These are phyloP conservation scores for Naso thynnoides DNA, from an alignment of 2,797 vertebrate genomes.

Conservation along the genomic window DNA sequence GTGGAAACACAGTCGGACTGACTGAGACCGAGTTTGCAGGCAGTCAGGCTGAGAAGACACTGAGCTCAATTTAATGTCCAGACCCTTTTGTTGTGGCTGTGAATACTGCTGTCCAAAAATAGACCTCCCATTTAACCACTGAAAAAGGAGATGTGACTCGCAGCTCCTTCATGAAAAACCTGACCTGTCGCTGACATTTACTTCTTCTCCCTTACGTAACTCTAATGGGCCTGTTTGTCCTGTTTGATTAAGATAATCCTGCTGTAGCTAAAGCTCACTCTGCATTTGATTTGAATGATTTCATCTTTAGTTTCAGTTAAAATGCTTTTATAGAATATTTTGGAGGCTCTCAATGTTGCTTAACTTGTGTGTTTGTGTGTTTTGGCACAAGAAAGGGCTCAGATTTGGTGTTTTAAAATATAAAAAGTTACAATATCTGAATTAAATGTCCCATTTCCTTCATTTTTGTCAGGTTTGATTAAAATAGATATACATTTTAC, in stretches of 20 bases:
- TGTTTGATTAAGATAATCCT: slow-evolving; percentile 54
- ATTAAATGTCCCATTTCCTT: neutral
- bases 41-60: slow-evolving; percentile 14
- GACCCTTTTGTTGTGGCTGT: slow-evolving; percentile 57
- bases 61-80: slow-evolving; percentile 38
- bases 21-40: slow-evolving; percentile 10
- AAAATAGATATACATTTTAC: no score
- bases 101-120: slow-evolving; percentile 54
- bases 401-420: neutral
- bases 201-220: slow-evolving; percentile 45
- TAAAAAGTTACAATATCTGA: neutral
- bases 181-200: slow-evolving; percentile 39
- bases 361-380: slow-evolving; percentile 1
- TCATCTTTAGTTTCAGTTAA: slow-evolving; percentile 34
- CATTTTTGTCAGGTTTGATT: neutral
- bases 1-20: neutral
- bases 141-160: slow-evolving; percentile 37
- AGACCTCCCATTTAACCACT: slow-evolving; percentile 32
- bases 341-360: neutral
- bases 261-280: slow-evolving; percentile 22
- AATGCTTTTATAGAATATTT: slow-evolving; percentile 4
- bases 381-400: no score
- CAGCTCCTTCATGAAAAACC: slow-evolving; percentile 43
- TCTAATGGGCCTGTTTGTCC: slow-evolving; percentile 39
- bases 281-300: slow-evolving; percentile 37